Percentiles rank a stretch among this genome's conserved stretches.
phyloP scores from a whole-genome alignment of 1,140 invertebrate genomes.

The Heliconius hewitsoni region DNA sequence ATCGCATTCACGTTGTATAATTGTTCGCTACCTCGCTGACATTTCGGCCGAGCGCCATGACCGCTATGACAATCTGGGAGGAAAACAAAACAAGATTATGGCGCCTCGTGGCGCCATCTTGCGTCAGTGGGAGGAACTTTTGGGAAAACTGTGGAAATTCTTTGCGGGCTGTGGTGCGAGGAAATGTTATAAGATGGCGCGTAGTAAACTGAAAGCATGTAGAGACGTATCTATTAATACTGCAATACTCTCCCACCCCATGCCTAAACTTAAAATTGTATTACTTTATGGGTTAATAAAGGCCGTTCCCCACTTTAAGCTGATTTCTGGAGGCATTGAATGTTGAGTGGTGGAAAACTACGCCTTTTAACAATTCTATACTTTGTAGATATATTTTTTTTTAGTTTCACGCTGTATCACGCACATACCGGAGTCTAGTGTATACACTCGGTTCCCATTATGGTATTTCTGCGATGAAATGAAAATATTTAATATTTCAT shows the following conservation, averaged over 20 bases:
- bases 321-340: too few species aligned
- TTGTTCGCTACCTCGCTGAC: slow-evolving; percentile 67
- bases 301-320: too few species aligned
- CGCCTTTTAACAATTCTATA: too few species aligned
- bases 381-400: too few species aligned
- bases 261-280: too few species aligned
- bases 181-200: slow-evolving; percentile 38
- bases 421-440: too few species aligned
- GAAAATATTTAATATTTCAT: too few species aligned
- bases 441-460: too few species aligned
- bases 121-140: slow-evolving; percentile 7
- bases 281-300: too few species aligned
- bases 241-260: not conserved
- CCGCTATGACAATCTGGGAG: slow-evolving; percentile 65
- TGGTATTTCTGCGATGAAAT: too few species aligned
- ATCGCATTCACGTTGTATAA: slow-evolving; percentile 60
- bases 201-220: not conserved
- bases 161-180: slow-evolving; percentile 7
- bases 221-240: not conserved
- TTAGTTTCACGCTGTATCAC: too few species aligned
- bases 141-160: slow-evolving; percentile 23
- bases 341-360: too few species aligned
- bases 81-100: slow-evolving; percentile 74
- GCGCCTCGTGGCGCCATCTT: slow-evolving; percentile 45
- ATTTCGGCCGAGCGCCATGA: slow-evolving; percentile 74